Conservation (phyloP, 2,113 vertebrate genomes). For the Pachypanchax playfairii region DNA sequence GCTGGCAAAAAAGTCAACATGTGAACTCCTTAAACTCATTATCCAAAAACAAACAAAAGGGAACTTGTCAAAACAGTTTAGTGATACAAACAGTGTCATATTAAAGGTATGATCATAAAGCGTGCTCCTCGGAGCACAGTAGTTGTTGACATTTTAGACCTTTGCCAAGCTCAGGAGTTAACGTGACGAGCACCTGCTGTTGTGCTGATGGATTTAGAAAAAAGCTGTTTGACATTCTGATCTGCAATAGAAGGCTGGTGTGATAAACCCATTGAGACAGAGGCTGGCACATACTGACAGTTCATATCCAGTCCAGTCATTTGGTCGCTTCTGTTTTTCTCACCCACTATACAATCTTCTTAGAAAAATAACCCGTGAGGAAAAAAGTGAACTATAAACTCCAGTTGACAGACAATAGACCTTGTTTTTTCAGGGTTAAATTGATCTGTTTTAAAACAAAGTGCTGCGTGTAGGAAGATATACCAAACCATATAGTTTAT, state of each 20-base stretch:
- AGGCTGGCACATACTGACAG: constrained; percentile 54
- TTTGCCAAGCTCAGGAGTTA: constrained; percentile 63
- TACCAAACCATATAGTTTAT: constrained; percentile 53
- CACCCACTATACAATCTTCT: constrained; percentile 58
- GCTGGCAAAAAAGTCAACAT: constrained; percentile 84
- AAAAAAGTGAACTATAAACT: constrained; percentile 67
- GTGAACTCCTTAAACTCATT: constrained; percentile 82
- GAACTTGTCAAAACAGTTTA: constrained; percentile 79
- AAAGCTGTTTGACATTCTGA: constrained; percentile 74
- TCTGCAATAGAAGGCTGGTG: constrained; percentile 77
- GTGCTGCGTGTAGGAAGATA: constrained; percentile 76
- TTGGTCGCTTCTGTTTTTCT: constrained; percentile 76
- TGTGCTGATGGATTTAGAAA: constrained; percentile 70
- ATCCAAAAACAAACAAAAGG: constrained; percentile 42
- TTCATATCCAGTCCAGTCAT: constrained; percentile 73
- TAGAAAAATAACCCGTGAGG: constrained; percentile 74
- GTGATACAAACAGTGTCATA: constrained; percentile 75
- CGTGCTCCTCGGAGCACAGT: constrained; percentile 60
- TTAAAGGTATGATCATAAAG: constrained; percentile 66
- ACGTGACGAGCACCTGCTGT: constrained; percentile 65
- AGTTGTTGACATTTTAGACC: constrained; percentile 52
- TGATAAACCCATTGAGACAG: constrained; percentile 68
- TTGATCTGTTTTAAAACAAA: constrained; percentile 64
- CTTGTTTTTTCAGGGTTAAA: constrained; percentile 49
- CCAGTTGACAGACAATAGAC: constrained; percentile 55